phyloP scores from a whole-genome alignment of 1,140 invertebrate genomes.

The Bilobella aurantiaca region DNA sequence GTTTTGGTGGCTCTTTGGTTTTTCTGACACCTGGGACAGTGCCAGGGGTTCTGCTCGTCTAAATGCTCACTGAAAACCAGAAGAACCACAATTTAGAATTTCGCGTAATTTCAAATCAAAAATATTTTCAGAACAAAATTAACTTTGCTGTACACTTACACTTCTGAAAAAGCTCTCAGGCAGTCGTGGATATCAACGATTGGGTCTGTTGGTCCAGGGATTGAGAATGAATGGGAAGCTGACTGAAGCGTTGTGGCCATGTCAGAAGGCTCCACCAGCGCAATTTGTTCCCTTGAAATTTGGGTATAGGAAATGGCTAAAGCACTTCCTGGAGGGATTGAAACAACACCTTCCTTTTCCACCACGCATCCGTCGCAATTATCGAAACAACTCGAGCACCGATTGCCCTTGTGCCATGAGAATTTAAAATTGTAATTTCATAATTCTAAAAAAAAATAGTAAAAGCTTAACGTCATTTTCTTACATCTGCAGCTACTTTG shows the following conservation, averaged over 20 bases:
- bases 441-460: neutral
- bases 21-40: conserved; percentile 54
- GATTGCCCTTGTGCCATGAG: conserved; percentile 45
- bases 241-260: conserved; percentile 17
- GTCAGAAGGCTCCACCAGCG: conserved; percentile 20
- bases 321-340: conserved; percentile 48
- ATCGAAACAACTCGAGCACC: conserved; percentile 52
- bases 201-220: conserved; percentile 25
- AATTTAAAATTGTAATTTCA: conserved; percentile 4
- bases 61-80: conserved; percentile 49
- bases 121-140: too few species aligned
- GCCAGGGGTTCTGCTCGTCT: conserved; percentile 62
- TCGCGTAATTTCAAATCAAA: neutral
- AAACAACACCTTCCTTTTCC: conserved; percentile 44
- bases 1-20: conserved; percentile 61
- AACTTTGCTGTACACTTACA: conserved; percentile 38
- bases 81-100: conserved; percentile 6
- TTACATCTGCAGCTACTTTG: conserved; percentile 45
- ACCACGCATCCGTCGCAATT: conserved; percentile 55
- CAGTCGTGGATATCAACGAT: conserved; percentile 54
- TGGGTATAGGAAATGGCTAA: conserved; percentile 46
- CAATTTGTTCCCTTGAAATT: conserved; percentile 28
- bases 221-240: neutral
- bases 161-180: conserved; percentile 57
- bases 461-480: conserved; percentile 37